Base-by-base conservation (phyloP, 2,113 vertebrate genomes). In the Emydocephalus ijimae region DNA sequence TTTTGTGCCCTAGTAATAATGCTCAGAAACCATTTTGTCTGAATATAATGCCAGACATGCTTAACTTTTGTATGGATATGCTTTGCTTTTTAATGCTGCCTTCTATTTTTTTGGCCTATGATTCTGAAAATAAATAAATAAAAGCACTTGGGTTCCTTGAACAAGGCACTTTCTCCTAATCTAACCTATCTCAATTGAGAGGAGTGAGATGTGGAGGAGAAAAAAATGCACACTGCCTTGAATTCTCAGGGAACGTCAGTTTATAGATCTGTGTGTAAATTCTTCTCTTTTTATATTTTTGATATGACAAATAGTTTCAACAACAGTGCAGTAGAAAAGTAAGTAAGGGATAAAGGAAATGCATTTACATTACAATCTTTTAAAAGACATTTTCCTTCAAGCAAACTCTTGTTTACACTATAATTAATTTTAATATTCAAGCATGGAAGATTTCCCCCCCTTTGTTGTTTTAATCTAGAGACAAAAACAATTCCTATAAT, bases 401-500 rank as follows among this genome's bases (percentile, higher is more conserved):
- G 74, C 55, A 93, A 95, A 88, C 94, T 92, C 90, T n/a, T 94
- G 89, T 94, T 97, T 95, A 96, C 88, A 92, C 95, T 96, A 96
- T 91, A 96, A 97, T 96, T 97, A 96, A 96, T 97, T 97, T 96
- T 97, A 94, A 96, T 96, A 96, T 93, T 96, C 54, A 89, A 96
- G 93, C 56, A 95, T 18, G 90, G 94, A 95, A 93, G 91, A 81
- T 94, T 95, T 95, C 20, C 88, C 56, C 55, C 39, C 85, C 55
- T 61, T 94, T 96, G 97, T 96, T 92, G 95, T 96, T 97, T 96
- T 95, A 96, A 96, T 97, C 93, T 95, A 91, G 87, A 93, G 92
- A 97, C 93, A 97, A 96, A 97, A 97, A 97, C 92, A 97, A 97
- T 97, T 94, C 91, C 92, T 96, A 96, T 97, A 97, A 97, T 88